These are phyloP conservation scores for Cephalopholis sonnerati DNA, from an alignment of 2,113 vertebrate genomes.

Conservation along the genomic window DNA sequence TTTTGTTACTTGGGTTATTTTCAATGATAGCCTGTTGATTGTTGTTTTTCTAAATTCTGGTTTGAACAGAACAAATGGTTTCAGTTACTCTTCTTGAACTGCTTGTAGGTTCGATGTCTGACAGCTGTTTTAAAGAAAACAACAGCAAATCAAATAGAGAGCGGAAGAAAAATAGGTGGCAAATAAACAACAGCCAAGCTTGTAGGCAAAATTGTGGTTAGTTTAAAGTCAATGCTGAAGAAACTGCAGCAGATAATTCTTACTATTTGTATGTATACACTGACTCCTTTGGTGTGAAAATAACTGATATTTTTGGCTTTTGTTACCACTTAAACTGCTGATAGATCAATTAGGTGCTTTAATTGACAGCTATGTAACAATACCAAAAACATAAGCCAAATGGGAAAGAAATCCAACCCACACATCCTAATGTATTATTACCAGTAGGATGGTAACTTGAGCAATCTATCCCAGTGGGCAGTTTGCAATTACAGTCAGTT, in stretches of 20 bases:
- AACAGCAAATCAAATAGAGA: too few relatives aligned
- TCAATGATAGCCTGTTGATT: too few relatives aligned
- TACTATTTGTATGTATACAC: neutral
- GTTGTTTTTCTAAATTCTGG: too few relatives aligned
- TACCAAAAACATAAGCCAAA: neutral
- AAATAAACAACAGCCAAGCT: too few relatives aligned
- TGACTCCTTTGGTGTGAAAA: neutral
- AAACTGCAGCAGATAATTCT: neutral
- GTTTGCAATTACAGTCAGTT: conserved; percentile 7
- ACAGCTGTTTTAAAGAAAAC: too few relatives aligned
- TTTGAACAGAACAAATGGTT: too few relatives aligned
- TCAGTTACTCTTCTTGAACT: too few relatives aligned
- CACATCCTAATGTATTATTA: neutral
- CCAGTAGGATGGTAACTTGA: neutral
- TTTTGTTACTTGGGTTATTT: too few relatives aligned
- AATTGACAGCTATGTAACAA: neutral
- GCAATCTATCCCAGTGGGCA: neutral
- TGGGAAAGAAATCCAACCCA: neutral
- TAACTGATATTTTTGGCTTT: neutral
- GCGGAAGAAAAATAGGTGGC: too few relatives aligned
- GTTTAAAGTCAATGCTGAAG: neutral
- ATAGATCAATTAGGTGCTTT: neutral
- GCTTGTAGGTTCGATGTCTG: too few relatives aligned
- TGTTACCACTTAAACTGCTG: neutral
- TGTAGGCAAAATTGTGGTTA: too few relatives aligned